Conservation (phyloP, 1,140 invertebrate genomes). For the Papilio aristodemus region DNA sequence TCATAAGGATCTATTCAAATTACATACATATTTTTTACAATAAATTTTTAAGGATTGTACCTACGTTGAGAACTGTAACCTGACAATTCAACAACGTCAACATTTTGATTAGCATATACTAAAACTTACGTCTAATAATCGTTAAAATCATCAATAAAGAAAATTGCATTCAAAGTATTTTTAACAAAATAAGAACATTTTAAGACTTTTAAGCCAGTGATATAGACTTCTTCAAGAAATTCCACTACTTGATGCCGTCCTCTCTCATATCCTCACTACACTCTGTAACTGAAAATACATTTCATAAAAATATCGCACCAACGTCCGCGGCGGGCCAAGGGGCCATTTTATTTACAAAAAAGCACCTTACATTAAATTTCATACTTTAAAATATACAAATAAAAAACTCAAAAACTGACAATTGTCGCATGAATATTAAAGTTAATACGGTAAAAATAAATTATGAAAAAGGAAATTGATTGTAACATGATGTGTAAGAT, state of each 20-base stretch:
- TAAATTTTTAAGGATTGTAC: no score
- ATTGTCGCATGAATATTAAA: slow-evolving; percentile 33
- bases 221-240: slow-evolving; percentile 32
- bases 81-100: no score
- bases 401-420: slow-evolving; percentile 40
- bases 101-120: no score
- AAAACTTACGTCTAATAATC: neutral
- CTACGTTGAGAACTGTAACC: no score
- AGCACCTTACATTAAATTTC: slow-evolving; percentile 58
- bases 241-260: slow-evolving; percentile 33
- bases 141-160: neutral
- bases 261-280: slow-evolving; percentile 36
- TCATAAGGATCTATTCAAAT: neutral
- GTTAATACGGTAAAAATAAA: slow-evolving; percentile 37
- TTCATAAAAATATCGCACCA: slow-evolving; percentile 65
- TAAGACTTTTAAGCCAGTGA: no score
- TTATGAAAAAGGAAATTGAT: slow-evolving; percentile 34
- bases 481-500: slow-evolving; percentile 6
- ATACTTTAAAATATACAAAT: slow-evolving; percentile 53
- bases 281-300: slow-evolving; percentile 54
- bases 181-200: neutral
- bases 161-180: slow-evolving; percentile 12
- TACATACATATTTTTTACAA: neutral
- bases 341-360: slow-evolving; percentile 50
- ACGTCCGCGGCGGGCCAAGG: slow-evolving; percentile 38